phyloP scores from a whole-genome alignment of 2,888 invertebrate genomes.

The Euclidia mi region DNA sequence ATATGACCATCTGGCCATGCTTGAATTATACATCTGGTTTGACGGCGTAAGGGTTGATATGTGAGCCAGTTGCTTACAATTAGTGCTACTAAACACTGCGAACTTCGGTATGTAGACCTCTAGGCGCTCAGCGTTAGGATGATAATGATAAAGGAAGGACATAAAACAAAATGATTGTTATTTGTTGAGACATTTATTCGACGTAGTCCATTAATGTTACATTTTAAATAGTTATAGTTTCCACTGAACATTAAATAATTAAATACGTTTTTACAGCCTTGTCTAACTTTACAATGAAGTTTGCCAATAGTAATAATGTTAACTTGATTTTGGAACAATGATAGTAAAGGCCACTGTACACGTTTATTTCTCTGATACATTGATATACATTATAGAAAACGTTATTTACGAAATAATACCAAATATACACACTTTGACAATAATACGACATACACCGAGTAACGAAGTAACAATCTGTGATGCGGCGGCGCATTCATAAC shows the following conservation, averaged over 20 bases:
- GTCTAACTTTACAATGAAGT: constrained; percentile 44
- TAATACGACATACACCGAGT: constrained; percentile 17
- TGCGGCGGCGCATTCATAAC: constrained; percentile 29
- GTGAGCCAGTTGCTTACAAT: too few relatives aligned
- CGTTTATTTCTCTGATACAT: constrained; percentile 27
- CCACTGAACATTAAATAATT: constrained; percentile 57
- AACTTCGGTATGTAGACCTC: too few relatives aligned
- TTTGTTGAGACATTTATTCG: constrained; percentile 81
- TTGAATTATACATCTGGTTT: too few relatives aligned
- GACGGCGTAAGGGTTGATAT: too few relatives aligned
- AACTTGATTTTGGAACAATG: constrained; percentile 35
- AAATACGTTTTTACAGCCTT: constrained; percentile 49
- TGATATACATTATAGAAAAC: constrained; percentile 32
- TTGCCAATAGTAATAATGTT: constrained; percentile 21
- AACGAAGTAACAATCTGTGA: constrained; percentile 35
- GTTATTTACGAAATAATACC: constrained; percentile 29
- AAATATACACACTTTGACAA: constrained; percentile 37
- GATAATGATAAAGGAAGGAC: too few relatives aligned
- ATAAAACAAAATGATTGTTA: constrained; percentile 15
- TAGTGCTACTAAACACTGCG: too few relatives aligned
- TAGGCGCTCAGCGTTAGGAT: too few relatives aligned
- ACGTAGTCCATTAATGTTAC: constrained; percentile 75
- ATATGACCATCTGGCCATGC: too few relatives aligned
- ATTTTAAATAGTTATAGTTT: constrained; percentile 65
- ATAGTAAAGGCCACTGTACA: constrained; percentile 23